These are phyloP conservation scores for Megaceryle torquata DNA, from an alignment of 2,113 vertebrate genomes.

Conservation along the genomic window DNA sequence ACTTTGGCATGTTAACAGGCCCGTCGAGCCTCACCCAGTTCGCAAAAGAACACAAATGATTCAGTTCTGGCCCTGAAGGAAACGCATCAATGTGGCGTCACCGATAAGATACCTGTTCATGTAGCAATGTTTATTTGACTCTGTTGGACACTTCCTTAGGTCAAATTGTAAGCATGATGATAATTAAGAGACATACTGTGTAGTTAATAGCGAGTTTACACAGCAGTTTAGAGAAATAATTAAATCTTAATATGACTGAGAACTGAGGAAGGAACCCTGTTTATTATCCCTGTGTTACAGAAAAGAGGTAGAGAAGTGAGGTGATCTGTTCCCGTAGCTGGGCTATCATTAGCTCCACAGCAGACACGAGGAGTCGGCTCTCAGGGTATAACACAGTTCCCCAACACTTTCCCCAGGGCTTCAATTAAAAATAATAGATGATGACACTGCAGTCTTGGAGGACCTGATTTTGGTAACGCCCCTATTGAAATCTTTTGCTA, in stretches of 20 bases:
- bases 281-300: background rate
- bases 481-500: background rate
- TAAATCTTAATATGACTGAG: background rate
- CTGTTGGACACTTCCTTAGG: background rate
- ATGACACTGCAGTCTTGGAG: background rate
- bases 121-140: background rate
- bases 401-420: background rate
- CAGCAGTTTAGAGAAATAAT: background rate
- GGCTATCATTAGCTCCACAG: background rate
- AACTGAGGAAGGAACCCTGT: background rate
- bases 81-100: background rate
- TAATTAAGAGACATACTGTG: background rate
- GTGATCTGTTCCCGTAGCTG: background rate
- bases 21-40: conserved; percentile 30
- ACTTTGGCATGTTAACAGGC: background rate
- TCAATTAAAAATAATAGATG: background rate
- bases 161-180: background rate
- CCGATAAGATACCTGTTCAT: background rate
- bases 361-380: background rate
- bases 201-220: background rate
- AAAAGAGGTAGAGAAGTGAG: background rate
- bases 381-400: background rate
- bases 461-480: background rate
- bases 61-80: background rate
- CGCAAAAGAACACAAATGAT: background rate